Conservation (phyloP, 2,888 invertebrate genomes). For the Parnassius apollo region DNA sequence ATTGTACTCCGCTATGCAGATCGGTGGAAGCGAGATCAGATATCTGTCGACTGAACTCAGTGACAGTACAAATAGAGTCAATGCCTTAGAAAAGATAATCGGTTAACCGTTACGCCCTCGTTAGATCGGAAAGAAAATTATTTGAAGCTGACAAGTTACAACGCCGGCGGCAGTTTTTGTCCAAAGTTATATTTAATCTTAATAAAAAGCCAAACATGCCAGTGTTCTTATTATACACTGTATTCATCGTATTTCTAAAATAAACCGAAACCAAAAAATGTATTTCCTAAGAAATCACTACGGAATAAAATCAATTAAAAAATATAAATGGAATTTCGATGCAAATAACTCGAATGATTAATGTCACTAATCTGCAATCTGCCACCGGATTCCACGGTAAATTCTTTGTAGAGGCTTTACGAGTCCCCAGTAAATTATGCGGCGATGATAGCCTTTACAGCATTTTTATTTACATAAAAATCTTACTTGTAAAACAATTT, state of each 20-base stretch:
- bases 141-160: constrained; percentile 2
- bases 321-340: constrained; percentile 54
- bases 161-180: constrained; percentile 18
- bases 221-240: constrained; percentile 9
- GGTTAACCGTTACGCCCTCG: constrained; percentile 39
- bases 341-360: constrained; percentile 64
- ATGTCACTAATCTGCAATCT: constrained; percentile 71
- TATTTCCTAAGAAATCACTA: constrained; percentile 54
- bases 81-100: constrained; percentile 48
- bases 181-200: constrained; percentile 19
- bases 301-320: constrained; percentile 54
- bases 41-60: constrained; percentile 40
- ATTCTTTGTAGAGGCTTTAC: constrained; percentile 57
- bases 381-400: constrained; percentile 69
- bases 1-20: constrained; percentile 41
- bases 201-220: constrained; percentile 1
- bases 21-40: constrained; percentile 47
- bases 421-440: constrained; percentile 46
- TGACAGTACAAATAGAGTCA: constrained; percentile 45
- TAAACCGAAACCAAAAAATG: constrained; percentile 25
- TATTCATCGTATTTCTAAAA: constrained; percentile 20
- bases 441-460: no score
- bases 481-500: not conserved
- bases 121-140: constrained; percentile 31
- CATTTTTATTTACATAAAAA: not conserved